Conservation (phyloP, 2,797 vertebrate genomes). For the Eutrigla gurnardus region DNA sequence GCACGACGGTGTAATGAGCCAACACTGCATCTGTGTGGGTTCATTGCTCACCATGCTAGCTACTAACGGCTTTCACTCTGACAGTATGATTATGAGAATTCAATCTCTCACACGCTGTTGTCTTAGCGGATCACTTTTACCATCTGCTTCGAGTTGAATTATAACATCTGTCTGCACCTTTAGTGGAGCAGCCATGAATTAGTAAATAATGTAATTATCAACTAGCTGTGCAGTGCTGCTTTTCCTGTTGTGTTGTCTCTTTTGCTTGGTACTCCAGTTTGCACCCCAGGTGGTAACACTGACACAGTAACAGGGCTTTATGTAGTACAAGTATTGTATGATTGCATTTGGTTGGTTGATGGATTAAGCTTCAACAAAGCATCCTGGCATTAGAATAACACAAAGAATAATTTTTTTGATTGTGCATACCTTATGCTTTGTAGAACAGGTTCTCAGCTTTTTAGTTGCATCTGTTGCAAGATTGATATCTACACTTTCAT, state of each 20-base stretch:
- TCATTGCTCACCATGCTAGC: constrained; percentile 21
- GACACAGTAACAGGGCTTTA: neutral
- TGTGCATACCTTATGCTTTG: neutral
- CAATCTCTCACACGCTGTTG: constrained; percentile 12
- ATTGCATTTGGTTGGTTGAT: neutral
- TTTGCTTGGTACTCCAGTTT: constrained; percentile 2
- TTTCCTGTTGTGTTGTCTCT: neutral
- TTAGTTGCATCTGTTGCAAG: constrained; percentile 4
- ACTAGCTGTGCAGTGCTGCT: neutral
- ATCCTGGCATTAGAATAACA: neutral
- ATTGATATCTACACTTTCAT: neutral
- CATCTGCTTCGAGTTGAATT: constrained; percentile 21
- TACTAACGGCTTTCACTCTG: constrained; percentile 13
- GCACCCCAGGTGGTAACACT: neutral
- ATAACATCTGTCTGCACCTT: neutral
- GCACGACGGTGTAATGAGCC: constrained; percentile 37
- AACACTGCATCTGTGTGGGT: constrained; percentile 22
- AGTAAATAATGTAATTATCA: constrained; percentile 1
- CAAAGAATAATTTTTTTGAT: constrained; percentile 1
- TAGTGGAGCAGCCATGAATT: constrained; percentile 1
- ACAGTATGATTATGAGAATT: constrained; percentile 1
- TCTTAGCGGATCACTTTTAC: constrained; percentile 6
- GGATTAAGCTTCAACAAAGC: constrained; percentile 3
- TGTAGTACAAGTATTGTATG: neutral
- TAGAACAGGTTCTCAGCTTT: constrained; percentile 1